These are phyloP conservation scores for Raja brachyura DNA, from an alignment of 2,113 vertebrate species.

Conservation along the genomic window DNA sequence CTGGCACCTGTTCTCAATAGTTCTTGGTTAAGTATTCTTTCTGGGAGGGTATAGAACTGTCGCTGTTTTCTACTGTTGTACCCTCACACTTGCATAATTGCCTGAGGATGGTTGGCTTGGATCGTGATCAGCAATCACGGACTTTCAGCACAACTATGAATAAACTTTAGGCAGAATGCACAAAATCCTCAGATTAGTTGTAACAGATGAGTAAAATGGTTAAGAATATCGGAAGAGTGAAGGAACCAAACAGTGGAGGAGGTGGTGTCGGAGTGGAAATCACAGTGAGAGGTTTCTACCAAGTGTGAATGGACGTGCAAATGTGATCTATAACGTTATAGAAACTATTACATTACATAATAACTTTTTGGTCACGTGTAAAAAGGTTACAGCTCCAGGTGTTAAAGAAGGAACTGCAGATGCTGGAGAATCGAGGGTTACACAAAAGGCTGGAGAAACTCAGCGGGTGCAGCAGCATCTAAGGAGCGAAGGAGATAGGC, in stretches of 20 bases:
- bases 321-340: background rate
- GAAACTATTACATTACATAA: background rate
- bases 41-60: background rate
- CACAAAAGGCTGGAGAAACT: too few relatives aligned
- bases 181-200: background rate
- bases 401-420: too few relatives aligned
- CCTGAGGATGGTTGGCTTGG: background rate
- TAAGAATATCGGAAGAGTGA: background rate
- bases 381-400: background rate
- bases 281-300: background rate
- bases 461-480: too few relatives aligned
- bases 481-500: too few relatives aligned
- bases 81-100: background rate
- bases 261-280: background rate
- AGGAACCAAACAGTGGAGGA: background rate
- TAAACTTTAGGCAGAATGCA: background rate
- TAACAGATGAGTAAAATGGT: background rate
- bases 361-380: background rate
- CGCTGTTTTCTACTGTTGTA: background rate
- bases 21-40: background rate
- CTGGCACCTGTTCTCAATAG: too few relatives aligned
- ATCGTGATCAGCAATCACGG: background rate
- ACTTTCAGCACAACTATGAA: background rate
- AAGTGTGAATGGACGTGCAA: background rate
- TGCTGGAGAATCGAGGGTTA: too few relatives aligned